Evolutionary conservation across 2,113 vertebrate genomes (phyloP).

Genomic region (Mus spicilegus): DNA sequence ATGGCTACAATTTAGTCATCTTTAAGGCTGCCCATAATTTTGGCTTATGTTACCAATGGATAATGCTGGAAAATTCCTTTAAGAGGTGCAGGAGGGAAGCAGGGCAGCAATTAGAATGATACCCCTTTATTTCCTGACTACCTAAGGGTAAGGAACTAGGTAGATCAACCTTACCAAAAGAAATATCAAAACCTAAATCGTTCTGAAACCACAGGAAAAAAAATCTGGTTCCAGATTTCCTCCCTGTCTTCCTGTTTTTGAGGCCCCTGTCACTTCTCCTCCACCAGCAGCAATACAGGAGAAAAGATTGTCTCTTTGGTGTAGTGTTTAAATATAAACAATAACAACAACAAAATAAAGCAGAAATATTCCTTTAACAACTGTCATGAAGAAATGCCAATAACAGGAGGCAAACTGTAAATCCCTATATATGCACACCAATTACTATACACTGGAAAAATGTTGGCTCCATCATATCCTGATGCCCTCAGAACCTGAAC

Average conservation of each 20-base stretch:
- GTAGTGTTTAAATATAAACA: neutral
- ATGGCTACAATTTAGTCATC: neutral
- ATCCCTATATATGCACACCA: fast-evolving
- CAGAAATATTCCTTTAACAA: neutral
- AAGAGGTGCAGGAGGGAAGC: neutral
- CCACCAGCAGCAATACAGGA: neutral
- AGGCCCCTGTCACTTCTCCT: neutral
- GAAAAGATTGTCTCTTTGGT: neutral
- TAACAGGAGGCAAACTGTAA: neutral
- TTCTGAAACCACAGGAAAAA: neutral
- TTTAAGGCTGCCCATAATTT: constrained; percentile 32
- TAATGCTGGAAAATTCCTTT: neutral
- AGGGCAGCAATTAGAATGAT: neutral
- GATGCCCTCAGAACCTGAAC: neutral
- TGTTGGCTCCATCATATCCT: neutral
- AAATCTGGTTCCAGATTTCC: neutral
- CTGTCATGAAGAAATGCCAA: neutral
- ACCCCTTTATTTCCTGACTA: neutral
- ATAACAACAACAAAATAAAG: neutral
- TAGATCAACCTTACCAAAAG: neutral
- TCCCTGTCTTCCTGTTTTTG: neutral
- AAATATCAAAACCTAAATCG: neutral
- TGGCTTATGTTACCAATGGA: neutral
- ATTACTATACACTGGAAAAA: neutral
- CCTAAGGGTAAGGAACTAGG: neutral